Conservation (phyloP, 1,140 invertebrate species). For the Lepidotrigona ventralis region DNA sequence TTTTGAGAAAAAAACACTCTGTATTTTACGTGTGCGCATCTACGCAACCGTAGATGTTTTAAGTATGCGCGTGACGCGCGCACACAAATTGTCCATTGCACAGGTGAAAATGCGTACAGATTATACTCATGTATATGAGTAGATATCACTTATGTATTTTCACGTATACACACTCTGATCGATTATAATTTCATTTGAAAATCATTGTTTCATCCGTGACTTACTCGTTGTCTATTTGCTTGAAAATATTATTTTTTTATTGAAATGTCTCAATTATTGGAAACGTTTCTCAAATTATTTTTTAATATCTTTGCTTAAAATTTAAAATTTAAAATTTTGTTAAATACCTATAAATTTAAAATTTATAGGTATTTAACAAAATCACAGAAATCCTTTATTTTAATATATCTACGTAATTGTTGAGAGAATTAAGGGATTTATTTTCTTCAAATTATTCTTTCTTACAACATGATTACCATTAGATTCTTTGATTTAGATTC, state of each 20-base stretch:
- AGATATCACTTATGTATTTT: slow-evolving; percentile 12
- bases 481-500: not conserved
- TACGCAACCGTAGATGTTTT: slow-evolving; percentile 3
- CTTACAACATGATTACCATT: not conserved
- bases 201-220: slow-evolving; percentile 33
- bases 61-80: slow-evolving; percentile 5
- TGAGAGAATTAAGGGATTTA: not conserved
- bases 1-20: slow-evolving; percentile 28
- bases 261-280: no score
- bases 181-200: not conserved
- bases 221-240: not conserved
- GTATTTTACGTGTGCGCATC: slow-evolving; percentile 1
- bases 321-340: no score
- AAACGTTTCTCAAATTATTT: no score
- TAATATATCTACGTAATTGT: not conserved
- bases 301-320: no score
- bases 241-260: no score
- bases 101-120: slow-evolving; percentile 3
- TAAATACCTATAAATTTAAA: no score
- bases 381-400: not conserved
- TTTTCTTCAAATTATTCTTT: not conserved
- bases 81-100: slow-evolving; percentile 22
- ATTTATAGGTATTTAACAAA: not conserved
- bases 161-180: slow-evolving; percentile 1
- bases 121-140: slow-evolving; percentile 34